A percentile compares a stretch with the other conserved stretches of the same genome.
Conservation (phyloP, 2,113 vertebrate genomes). For the Rana temporaria region DNA sequence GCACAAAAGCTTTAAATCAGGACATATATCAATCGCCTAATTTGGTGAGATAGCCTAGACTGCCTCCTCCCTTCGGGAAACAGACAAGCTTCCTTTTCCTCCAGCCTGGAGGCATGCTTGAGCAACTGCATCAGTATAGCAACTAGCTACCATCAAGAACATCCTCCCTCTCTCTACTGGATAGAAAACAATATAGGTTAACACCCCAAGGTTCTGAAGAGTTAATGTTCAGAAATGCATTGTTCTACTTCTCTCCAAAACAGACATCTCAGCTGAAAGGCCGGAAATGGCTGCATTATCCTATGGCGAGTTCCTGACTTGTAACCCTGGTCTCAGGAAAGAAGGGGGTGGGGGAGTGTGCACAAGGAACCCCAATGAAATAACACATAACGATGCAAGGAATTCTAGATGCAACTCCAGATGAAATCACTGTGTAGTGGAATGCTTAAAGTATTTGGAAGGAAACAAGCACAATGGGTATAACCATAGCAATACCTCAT, state of each 20-base stretch:
- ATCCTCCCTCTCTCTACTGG: constrained; percentile 45
- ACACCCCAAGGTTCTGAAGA: background rate
- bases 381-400: constrained; percentile 9
- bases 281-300: constrained; percentile 54
- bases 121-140: constrained; percentile 20
- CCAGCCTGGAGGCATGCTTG: constrained; percentile 20
- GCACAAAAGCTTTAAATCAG: constrained; percentile 7
- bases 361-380: constrained; percentile 20
- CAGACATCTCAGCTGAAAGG: constrained; percentile 39
- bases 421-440: constrained; percentile 16
- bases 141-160: constrained; percentile 39
- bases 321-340: constrained; percentile 52
- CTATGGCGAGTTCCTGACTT: constrained; percentile 37
- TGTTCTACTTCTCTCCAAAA: constrained; percentile 43
- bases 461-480: constrained; percentile 28
- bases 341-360: constrained; percentile 3
- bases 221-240: constrained; percentile 44
- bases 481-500: constrained; percentile 12
- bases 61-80: constrained; percentile 28
- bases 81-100: constrained; percentile 37
- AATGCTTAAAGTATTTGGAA: constrained; percentile 9
- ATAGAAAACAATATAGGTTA: background rate
- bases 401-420: background rate
- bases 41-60: constrained; percentile 1
- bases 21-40: constrained; percentile 22